Base-by-base conservation (phyloP, 2,888 invertebrate species). In the Gibbula magus region DNA sequence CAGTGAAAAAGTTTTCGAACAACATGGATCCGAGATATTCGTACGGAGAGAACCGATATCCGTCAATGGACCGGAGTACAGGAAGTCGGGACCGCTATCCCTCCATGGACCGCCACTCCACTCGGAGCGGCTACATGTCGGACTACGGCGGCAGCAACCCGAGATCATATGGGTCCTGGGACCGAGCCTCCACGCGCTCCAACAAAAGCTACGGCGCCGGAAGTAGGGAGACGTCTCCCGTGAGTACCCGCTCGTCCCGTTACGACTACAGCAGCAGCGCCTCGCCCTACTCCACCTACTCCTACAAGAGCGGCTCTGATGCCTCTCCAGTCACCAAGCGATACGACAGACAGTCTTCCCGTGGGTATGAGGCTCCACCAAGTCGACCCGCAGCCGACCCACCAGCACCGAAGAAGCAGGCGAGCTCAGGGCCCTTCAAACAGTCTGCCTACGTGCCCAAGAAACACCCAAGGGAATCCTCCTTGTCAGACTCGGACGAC, bases 231-330 rank as follows among this genome's bases (percentile, higher is more conserved):
- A 87, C 87, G 7, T 91, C 91, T 1, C 91, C 91, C 0, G 87
- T 88, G 2, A 87, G 86, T 78, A 84, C 84, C 29, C 82, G 89
- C 20, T 87, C 88, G 10, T 88, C 90, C 25, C 84, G 88, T 66
- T 91, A 89, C 83, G 90, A 90, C 79, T 89, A 91, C 81, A 89
- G 88, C 81, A 89, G 89, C 80, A 88, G 89, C 80, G 88, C 89
- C 1, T 86, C 89, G 1, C 88, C 89, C 10, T 86, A 86, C 74
- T 90, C 90, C 51, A 88, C 91, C 10, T 89, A 89, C 82, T 88
- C 89, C 61, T 89, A 89, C 78, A 83, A 84, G 75, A 88, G 88
- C 53, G 87, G 86, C 39, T 84, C 85, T 7, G 87, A 85, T 56
- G 87, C 84, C 20, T 88, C 88, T 3, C 89, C 90, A 0, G 84